Base-by-base conservation (phyloP, 2,888 invertebrate genomes). In the Plagodis dolabraria region DNA sequence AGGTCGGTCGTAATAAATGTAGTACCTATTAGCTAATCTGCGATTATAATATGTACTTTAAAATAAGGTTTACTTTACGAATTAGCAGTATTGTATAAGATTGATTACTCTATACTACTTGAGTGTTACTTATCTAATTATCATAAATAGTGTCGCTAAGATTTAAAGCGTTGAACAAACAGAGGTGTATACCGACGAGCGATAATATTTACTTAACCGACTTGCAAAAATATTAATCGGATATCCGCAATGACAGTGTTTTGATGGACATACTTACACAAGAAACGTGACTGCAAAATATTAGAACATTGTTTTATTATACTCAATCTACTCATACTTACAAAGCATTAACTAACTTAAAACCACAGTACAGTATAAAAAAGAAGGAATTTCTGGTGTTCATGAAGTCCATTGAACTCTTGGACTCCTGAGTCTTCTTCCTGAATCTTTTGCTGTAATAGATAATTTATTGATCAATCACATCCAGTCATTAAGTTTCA, bases 161-260 rank as follows among this genome's bases (percentile, higher is more conserved):
- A 11, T 34, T 47, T 7, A 52, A 33, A 40, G 11, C 11, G 45
- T 53, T 53, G 22, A 43, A 49, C 43, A 46, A 46, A 50, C 40
- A 35, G 34, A 40, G 10, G 36, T n/a, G 35, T 11, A 42, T 48
- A 47, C 40, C 45, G 38, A 46, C 11, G 38, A 33, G 22, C 9
- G 10, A 11, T 33, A 38, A 56, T 63, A 63, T 65, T 64, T 50
- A 49, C 47, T 49, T 60, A 47, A 42, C 56, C 53, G 40, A 61
- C 47, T 63, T 49, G 54, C 60, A 60, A 47, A 62, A 57, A 45
- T 51, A 36, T 38, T 22, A 52, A 60, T 54, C 55, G 57, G 53
- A 64, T 58, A 64, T 67, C 67, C 67, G 67, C 60, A 56, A 60
- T 7, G 33, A 46, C 57, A 43, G 48, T 46, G 36, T 22, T 33